Conservation (phyloP, 1,140 invertebrate species). For the Drosophila willistoni region DNA sequence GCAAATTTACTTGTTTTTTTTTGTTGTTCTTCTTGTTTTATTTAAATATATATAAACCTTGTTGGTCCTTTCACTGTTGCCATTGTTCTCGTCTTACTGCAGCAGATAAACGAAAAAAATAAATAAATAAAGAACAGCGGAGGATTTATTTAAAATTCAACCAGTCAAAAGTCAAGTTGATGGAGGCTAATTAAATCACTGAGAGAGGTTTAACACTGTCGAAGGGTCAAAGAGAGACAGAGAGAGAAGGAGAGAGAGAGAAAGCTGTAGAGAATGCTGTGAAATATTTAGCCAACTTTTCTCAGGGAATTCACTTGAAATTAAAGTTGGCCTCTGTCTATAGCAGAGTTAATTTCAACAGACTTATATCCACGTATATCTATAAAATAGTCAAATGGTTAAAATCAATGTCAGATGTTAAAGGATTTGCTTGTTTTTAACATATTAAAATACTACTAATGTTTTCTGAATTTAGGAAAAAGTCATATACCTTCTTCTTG, state of each 20-base stretch:
- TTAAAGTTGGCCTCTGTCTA: no score
- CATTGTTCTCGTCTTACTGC: conserved; percentile 8
- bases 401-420: no score
- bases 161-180: conserved; percentile 55
- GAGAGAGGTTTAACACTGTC: conserved; percentile 22
- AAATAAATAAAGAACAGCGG: conserved; percentile 18
- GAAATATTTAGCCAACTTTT: background rate
- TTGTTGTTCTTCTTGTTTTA: conserved; percentile 18
- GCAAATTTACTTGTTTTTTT: conserved; percentile 12
- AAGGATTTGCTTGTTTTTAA: no score
- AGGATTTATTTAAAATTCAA: conserved; percentile 54
- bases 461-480: no score
- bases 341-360: no score
- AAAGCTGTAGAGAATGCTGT: background rate
- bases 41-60: conserved; percentile 24
- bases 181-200: conserved; percentile 52
- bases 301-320: no score
- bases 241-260: background rate
- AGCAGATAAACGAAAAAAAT: conserved; percentile 31
- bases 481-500: no score
- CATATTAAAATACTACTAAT: no score
- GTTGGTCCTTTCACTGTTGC: conserved; percentile 1
- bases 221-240: background rate
- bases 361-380: no score
- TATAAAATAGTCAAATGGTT: no score